These are phyloP conservation scores for Poeciliopsis infans DNA, from an alignment of 2,797 vertebrate genomes.

Conservation along the genomic window DNA sequence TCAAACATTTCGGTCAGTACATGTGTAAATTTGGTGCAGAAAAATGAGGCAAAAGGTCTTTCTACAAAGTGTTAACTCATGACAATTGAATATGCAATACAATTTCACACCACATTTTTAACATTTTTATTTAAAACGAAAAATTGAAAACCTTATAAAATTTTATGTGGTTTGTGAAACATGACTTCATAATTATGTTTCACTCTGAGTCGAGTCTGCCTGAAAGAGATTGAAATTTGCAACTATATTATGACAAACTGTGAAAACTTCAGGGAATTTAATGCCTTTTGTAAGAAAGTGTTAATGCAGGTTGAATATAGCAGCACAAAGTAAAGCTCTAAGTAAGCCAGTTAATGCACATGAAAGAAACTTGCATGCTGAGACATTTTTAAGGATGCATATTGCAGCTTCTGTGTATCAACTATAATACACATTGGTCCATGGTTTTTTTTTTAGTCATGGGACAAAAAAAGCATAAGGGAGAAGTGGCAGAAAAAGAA, in stretches of 20 bases:
- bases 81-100: background rate
- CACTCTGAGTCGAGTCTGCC: background rate
- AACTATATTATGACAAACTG: background rate
- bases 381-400: background rate
- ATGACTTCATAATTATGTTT: background rate
- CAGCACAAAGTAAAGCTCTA: background rate
- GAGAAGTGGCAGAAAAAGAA: constrained; percentile 57
- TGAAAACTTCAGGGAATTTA: background rate
- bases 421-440: no score
- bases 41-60: background rate
- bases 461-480: constrained; percentile 40
- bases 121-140: background rate
- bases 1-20: background rate
- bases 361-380: background rate
- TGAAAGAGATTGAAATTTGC: background rate
- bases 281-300: background rate
- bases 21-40: background rate
- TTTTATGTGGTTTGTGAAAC: background rate
- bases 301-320: background rate
- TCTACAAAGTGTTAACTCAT: background rate
- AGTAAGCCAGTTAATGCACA: background rate
- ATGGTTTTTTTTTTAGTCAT: background rate
- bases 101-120: background rate
- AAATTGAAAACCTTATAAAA: background rate
- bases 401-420: constrained; percentile 1